phyloP scores from a whole-genome alignment of 1,140 invertebrate species.

The Ceratosolen solmsi region DNA sequence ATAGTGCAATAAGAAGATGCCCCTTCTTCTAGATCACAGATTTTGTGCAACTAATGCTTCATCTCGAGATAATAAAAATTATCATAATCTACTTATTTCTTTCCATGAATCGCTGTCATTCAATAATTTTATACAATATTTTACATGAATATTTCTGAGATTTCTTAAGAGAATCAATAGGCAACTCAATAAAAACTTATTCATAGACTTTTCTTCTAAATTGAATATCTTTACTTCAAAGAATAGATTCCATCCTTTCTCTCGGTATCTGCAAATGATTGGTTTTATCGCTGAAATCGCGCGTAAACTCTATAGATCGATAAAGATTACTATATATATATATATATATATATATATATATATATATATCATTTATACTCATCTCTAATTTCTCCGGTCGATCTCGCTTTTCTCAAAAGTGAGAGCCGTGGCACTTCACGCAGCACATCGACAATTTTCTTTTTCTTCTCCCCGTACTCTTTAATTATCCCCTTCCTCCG shows the following conservation, averaged over 20 bases:
- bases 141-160: not conserved
- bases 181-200: not conserved
- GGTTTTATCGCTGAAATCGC: too few species aligned
- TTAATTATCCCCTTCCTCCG: not conserved
- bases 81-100: not conserved
- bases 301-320: too few species aligned
- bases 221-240: too few species aligned
- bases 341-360: too few species aligned
- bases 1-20: not conserved
- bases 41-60: not conserved
- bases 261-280: too few species aligned
- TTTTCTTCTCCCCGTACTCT: not conserved
- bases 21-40: not conserved
- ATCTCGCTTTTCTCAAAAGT: conserved; percentile 1
- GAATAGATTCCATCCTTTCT: too few species aligned
- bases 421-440: not conserved
- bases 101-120: not conserved
- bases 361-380: too few species aligned
- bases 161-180: not conserved
- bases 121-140: not conserved
- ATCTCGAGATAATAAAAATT: not conserved
- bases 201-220: too few species aligned
- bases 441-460: not conserved
- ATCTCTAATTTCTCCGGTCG: not conserved
- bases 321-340: too few species aligned